Conservation (phyloP, 1,140 invertebrate species). For the Cataglyphis hispanica region DNA sequence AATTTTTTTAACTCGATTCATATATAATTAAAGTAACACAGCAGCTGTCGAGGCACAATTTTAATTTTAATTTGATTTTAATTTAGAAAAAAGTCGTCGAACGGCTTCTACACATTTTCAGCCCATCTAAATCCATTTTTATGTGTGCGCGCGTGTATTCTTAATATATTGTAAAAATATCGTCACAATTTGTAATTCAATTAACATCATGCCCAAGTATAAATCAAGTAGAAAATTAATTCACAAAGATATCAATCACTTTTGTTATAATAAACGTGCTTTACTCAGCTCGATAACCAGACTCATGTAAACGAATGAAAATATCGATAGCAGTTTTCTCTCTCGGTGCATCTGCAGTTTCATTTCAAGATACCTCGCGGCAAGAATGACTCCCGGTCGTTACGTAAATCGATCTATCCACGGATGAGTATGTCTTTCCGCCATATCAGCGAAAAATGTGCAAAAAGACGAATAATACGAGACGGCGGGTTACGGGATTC, state of each 20-base stretch:
- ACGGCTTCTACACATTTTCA: too few species aligned
- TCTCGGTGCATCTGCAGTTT: neutral
- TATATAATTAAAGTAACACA: too few species aligned
- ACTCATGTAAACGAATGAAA: conserved; percentile 14
- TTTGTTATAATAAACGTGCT: conserved; percentile 8
- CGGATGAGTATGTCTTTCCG: neutral
- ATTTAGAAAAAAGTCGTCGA: too few species aligned
- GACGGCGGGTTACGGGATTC: neutral
- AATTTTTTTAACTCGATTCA: too few species aligned
- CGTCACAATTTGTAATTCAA: neutral
- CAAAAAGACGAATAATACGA: neutral
- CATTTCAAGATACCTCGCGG: neutral
- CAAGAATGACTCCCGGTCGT: neutral
- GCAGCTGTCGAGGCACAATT: too few species aligned
- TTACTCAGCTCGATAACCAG: neutral
- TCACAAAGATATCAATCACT: neutral
- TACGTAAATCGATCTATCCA: conserved; percentile 6
- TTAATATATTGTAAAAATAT: too few species aligned
- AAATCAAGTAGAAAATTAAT: neutral
- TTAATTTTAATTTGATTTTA: too few species aligned
- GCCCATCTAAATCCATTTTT: too few species aligned
- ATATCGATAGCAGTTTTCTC: conserved; percentile 37
- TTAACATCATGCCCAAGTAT: neutral
- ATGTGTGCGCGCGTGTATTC: too few species aligned
- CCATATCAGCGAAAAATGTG: neutral